Base-by-base conservation (phyloP, 2,797 vertebrate species). In the Danio jaintianensis region DNA sequence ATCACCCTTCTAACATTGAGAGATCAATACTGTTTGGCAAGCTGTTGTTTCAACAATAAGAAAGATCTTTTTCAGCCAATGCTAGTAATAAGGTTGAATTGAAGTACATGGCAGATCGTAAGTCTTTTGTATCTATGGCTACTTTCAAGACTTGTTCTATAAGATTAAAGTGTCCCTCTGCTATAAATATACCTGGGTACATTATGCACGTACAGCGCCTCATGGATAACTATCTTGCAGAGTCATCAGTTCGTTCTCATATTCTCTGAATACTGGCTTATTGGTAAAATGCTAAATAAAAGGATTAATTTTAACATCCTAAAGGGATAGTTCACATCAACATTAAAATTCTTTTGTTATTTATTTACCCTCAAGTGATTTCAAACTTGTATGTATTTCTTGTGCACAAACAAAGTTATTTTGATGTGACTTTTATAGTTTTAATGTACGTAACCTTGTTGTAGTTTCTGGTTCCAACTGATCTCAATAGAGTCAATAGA, bases 21-120 rank as follows among this genome's bases (percentile, higher is more conserved):
- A 85, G 73, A 84, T 88, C 78, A 10, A 89, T 90, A 77, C 74
- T 75, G 82, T 55, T 81, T 80, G 77, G 77, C 59, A 83, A 83
- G 59, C 71, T 43, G 85, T 85, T 9, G 56, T 78, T 86, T 87
- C 64, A 84, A 85, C 67, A 42, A 74, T 64, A 59, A 66, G n/a
- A 75, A 67, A 20, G 50, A 64, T 38, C 47, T 12, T 18, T 70
- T 69, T 59, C 45, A 61, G 50, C 2, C 40, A 56, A 53, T 40
- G 52, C 43, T 56, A 11, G 36, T 42, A 68, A 42, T 75, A 59
- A 68, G 47, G 50, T 16, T 38, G 16, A 61, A 55, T 15, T 13
- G 43, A 45, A 61, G 12, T 20, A 22, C 50, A 63, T 56, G 29
- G 9, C 29, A 29, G 43, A 18, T 67, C 38, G 40, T 66, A 75